Evolutionary conservation across 2,888 invertebrate species (phyloP).

Genomic region (Azorinus chamasolen): DNA sequence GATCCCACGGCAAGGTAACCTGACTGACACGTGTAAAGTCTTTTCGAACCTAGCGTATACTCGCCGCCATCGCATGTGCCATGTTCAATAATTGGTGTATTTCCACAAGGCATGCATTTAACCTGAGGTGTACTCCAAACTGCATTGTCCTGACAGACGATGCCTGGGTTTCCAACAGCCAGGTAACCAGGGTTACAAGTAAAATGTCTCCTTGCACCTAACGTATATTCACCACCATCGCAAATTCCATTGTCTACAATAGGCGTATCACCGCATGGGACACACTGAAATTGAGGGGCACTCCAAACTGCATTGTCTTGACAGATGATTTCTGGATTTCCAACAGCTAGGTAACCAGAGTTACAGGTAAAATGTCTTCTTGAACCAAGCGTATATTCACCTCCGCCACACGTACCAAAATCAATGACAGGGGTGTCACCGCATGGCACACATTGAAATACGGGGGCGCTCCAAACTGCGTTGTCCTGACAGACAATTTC

Average conservation of each 20-base stretch:
- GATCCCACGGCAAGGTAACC: constrained; percentile 42
- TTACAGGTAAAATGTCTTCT: constrained; percentile 26
- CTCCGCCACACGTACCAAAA: constrained; percentile 34
- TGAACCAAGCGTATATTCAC: constrained; percentile 39
- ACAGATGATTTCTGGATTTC: constrained; percentile 39
- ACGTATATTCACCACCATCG: constrained; percentile 20
- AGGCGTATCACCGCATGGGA: constrained; percentile 36
- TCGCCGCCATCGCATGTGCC: constrained; percentile 36
- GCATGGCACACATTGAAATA: constrained; percentile 47
- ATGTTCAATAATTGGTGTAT: constrained; percentile 30
- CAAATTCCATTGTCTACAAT: constrained; percentile 29
- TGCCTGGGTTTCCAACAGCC: constrained; percentile 35
- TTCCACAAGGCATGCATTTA: constrained; percentile 42
- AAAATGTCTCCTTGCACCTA: constrained; percentile 26
- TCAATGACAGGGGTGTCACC: constrained; percentile 31
- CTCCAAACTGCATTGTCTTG: constrained; percentile 21
- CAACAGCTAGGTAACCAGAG: constrained; percentile 42
- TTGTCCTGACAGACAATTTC: constrained; percentile 30
- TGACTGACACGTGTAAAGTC: constrained; percentile 20
- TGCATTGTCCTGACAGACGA: constrained; percentile 39
- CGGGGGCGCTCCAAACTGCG: constrained; percentile 24
- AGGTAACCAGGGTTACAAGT: constrained; percentile 39
- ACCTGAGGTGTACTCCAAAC: constrained; percentile 39
- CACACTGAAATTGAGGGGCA: constrained; percentile 23
- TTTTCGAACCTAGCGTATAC: constrained; percentile 14